Base-by-base conservation (phyloP, 2,888 invertebrate species). In the Rhagonycha lutea region DNA sequence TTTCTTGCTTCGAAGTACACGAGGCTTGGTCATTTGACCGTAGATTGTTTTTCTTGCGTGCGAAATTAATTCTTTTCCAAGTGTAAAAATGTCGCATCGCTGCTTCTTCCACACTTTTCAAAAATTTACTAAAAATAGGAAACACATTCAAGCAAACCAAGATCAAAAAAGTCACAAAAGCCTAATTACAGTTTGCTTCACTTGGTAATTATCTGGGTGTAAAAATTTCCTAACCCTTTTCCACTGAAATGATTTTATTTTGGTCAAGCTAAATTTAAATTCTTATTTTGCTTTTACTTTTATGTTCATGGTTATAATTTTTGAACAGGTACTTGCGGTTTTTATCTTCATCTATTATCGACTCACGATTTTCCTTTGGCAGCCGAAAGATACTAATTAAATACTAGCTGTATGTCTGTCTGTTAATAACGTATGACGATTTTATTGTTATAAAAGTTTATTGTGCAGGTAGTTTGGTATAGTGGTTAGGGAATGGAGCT, bases 1-100 rank as follows among this genome's bases (percentile, higher is more conserved):
- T 78, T 78, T 75, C 72, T 78, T 78, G 75, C 70, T 75, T 73
- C 72, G 69, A 74, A 73, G 75, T 75, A 76, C 78, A 76, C 75
- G 75, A 70, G 71, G 72, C 71, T 67, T 69, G 73, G 28, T 65
- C 75, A 71, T 29, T 61, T 78, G 78, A 78, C 78, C 78, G 75
- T 75, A 29, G 60, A 14, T 14, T n/a, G 69, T 62, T 47, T 61
- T 68, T 62, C 61, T 72, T 74, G 72, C 69, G 72, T 77, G 61
- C 61, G 62, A 68, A 60, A 69, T 72, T 73, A 62, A 62, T 72
- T 77, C 63, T 74, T 65, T 77, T 77, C 74, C 72, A 74, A 24
- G 29, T 69, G 69, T 14, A 32, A 74, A 68, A 61, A 12, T 69
- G 69, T 72, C 77, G 77, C 74, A 72, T 65, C 77, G 77, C 23